A percentile compares a stretch with the other conserved stretches of the same genome.
phyloP scores from a whole-genome alignment of 2,888 invertebrate genomes.

The Hylaea fasciaria region DNA sequence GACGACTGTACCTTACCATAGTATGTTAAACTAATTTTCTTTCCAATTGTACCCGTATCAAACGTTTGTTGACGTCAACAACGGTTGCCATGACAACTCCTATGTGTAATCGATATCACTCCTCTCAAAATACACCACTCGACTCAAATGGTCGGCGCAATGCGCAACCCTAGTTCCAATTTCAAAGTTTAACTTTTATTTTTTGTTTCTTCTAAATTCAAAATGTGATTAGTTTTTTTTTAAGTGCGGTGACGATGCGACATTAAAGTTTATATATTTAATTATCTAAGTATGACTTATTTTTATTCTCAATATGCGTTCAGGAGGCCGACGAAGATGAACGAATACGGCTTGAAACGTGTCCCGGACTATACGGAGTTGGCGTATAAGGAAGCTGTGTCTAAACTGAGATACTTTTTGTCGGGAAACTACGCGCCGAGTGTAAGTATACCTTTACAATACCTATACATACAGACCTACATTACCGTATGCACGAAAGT shows the following conservation, averaged over 20 bases:
- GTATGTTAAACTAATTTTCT: not conserved
- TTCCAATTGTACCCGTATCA: slow-evolving; percentile 34
- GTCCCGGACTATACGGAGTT: slow-evolving; percentile 92
- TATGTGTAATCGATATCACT: slow-evolving; percentile 71
- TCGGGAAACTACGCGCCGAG: slow-evolving; percentile 90
- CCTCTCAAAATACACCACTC: slow-evolving; percentile 45
- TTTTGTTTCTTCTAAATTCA: slow-evolving; percentile 47
- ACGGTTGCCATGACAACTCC: slow-evolving; percentile 65
- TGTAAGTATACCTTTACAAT: slow-evolving; percentile 61
- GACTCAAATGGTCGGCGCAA: slow-evolving; percentile 63
- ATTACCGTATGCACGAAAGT: too few species aligned
- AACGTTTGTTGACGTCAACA: slow-evolving; percentile 64
- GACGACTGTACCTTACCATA: too few species aligned
- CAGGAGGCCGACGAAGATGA: slow-evolving; percentile 78
- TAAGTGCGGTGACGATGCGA: slow-evolving; percentile 12
- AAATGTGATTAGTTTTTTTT: slow-evolving; percentile 49
- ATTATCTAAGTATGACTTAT: slow-evolving; percentile 39
- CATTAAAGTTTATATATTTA: slow-evolving; percentile 22
- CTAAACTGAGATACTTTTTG: slow-evolving; percentile 90
- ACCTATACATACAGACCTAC: not conserved
- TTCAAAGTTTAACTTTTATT: slow-evolving; percentile 54
- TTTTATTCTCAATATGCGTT: slow-evolving; percentile 64
- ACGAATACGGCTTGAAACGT: slow-evolving; percentile 82
- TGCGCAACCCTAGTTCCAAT: slow-evolving; percentile 65
- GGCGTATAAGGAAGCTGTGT: slow-evolving; percentile 93